These are phyloP conservation scores for Chaetodon trifasciatus DNA, from an alignment of 2,797 vertebrate species.

Conservation along the genomic window DNA sequence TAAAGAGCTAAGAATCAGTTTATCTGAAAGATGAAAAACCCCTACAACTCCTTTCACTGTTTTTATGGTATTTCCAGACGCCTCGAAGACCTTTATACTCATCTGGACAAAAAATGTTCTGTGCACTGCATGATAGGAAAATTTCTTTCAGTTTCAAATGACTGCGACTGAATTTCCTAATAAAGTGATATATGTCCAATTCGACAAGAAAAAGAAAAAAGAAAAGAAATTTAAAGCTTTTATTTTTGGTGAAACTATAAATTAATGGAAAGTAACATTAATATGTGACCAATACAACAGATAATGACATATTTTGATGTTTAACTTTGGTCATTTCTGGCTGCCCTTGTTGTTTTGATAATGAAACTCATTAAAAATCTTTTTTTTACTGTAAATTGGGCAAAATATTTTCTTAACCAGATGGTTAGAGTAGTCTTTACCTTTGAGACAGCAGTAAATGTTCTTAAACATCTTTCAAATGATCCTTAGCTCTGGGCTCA, in stretches of 20 bases:
- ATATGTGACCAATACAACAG: not conserved
- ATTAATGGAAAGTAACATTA: not conserved
- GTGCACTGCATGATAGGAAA: not conserved
- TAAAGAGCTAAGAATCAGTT: not conserved
- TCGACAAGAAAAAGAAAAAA: no score
- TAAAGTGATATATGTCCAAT: not conserved
- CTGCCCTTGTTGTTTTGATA: not conserved
- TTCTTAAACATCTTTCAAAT: conserved; percentile 6
- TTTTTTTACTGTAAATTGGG: not conserved
- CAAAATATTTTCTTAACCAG: conserved; percentile 1
- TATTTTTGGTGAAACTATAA: not conserved
- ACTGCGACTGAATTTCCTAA: not conserved
- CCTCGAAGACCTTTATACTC: not conserved
- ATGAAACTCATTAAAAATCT: not conserved
- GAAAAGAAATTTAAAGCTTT: no score
- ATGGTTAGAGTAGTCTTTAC: not conserved
- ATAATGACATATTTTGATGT: not conserved
- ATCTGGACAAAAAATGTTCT: not conserved
- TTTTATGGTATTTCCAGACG: not conserved
- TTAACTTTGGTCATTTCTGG: not conserved
- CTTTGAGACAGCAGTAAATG: not conserved
- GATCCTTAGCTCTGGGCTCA: not conserved
- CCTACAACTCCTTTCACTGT: no score
- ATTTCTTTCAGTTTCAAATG: not conserved
- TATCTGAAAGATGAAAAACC: not conserved